Conservation (phyloP, 2,797 vertebrate genomes). For the Acanthurus tractus region DNA sequence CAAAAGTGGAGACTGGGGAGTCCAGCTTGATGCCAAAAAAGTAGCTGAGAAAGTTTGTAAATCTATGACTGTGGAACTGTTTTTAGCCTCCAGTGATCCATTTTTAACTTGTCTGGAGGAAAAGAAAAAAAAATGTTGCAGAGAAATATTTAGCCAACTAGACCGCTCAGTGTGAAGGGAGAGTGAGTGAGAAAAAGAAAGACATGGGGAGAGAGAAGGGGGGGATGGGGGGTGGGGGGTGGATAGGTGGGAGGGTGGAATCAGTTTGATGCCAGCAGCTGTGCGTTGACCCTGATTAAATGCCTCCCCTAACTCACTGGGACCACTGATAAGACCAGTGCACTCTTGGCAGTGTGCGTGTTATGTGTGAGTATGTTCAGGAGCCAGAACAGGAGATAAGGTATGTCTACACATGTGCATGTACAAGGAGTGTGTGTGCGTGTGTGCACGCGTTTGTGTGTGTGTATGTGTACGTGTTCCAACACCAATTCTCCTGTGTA, state of each 20-base stretch:
- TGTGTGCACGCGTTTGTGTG: slow-evolving; percentile 19
- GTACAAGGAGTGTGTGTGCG: slow-evolving; percentile 20
- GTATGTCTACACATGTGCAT: slow-evolving; percentile 56
- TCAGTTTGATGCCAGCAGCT: slow-evolving; percentile 75
- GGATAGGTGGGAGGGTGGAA: slow-evolving; percentile 41
- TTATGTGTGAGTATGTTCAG: slow-evolving; percentile 50
- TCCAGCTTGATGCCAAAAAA: slow-evolving; percentile 31
- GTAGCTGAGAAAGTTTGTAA: slow-evolving; percentile 51
- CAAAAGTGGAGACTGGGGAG: background rate
- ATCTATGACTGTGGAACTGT: slow-evolving; percentile 54
- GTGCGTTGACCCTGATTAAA: slow-evolving; percentile 81
- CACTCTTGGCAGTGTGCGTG: slow-evolving; percentile 60
- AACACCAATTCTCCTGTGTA: slow-evolving; percentile 78
- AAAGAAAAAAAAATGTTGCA: slow-evolving; percentile 54
- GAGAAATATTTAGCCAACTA: slow-evolving; percentile 66
- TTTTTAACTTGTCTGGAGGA: slow-evolving; percentile 63
- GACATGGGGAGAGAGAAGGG: slow-evolving; percentile 16
- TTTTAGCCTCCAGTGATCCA: slow-evolving; percentile 69
- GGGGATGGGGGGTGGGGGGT: background rate
- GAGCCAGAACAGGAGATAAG: slow-evolving; percentile 51
- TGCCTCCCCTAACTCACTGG: slow-evolving; percentile 72
- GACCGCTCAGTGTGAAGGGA: slow-evolving; percentile 43
- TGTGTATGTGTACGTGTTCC: slow-evolving; percentile 49
- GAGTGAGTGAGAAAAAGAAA: slow-evolving; percentile 43
- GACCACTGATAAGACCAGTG: slow-evolving; percentile 78